These are phyloP conservation scores for Drosophila persimilis DNA, from an alignment of 1,140 invertebrate genomes.

Conservation along the genomic window DNA sequence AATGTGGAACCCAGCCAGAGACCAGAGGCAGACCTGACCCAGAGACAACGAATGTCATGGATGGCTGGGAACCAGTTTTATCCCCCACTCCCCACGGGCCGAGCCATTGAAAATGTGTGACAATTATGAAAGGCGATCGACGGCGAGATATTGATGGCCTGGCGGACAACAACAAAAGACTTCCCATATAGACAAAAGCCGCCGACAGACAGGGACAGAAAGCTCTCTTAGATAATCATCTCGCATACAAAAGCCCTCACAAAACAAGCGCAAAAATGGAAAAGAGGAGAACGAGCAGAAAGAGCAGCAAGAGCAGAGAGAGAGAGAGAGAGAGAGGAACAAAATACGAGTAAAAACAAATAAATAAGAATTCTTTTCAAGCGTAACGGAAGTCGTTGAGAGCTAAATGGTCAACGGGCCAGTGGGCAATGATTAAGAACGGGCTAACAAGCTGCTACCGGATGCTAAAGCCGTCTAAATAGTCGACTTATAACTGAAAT, in stretches of 20 bases:
- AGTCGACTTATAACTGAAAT: conserved; percentile 38
- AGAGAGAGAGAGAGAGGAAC: background rate
- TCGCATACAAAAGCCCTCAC: conserved; percentile 50
- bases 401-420: conserved; percentile 69
- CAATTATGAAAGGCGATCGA: conserved; percentile 74
- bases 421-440: conserved; percentile 51
- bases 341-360: conserved; percentile 25
- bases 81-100: background rate
- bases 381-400: conserved; percentile 73
- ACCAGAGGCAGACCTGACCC: conserved; percentile 43
- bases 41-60: conserved; percentile 43
- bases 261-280: conserved; percentile 67
- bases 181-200: background rate
- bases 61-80: conserved; percentile 41
- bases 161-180: conserved; percentile 55
- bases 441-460: conserved; percentile 48
- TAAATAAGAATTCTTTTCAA: conserved; percentile 68
- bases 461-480: conserved; percentile 43
- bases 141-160: conserved; percentile 54
- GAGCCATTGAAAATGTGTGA: conserved; percentile 64
- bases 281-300: conserved; percentile 2
- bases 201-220: conserved; percentile 20
- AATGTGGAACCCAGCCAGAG: conserved; percentile 24
- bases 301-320: background rate
- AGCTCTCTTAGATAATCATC: conserved; percentile 62